A percentile compares a stretch with the other conserved stretches of the same genome.
phyloP scores from a whole-genome alignment of 2,797 vertebrate species.

The Lacerta viridis region DNA sequence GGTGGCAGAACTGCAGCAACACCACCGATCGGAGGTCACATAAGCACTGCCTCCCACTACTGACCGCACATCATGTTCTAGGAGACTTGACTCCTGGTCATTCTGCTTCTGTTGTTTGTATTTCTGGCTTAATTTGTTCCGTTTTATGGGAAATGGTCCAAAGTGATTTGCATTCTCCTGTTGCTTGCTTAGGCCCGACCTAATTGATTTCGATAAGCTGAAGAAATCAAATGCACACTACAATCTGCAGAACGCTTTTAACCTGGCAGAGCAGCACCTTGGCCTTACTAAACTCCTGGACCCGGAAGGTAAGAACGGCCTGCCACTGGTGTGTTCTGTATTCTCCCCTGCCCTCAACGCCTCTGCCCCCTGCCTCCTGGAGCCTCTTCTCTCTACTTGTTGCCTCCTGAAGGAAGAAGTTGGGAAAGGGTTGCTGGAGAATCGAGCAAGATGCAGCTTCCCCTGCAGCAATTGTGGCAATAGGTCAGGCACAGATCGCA shows the following conservation, averaged over 20 bases:
- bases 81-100: neutral
- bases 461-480: neutral
- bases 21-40: no score
- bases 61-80: neutral
- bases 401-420: neutral
- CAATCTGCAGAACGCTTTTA: constrained; percentile 98
- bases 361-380: constrained; percentile 21
- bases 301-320: constrained; percentile 87
- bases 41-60: no score
- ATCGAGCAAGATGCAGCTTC: constrained; percentile 16
- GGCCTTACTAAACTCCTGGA: constrained; percentile 95
- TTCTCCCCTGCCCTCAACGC: neutral
- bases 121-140: constrained; percentile 21
- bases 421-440: neutral
- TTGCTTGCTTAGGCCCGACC: constrained; percentile 86
- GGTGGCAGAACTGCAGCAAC: no score
- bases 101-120: neutral
- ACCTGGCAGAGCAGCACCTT: constrained; percentile 95
- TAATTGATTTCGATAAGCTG: constrained; percentile 97
- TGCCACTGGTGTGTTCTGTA: constrained; percentile 31
- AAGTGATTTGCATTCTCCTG: constrained; percentile 27
- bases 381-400: constrained; percentile 42
- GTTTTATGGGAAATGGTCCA: constrained; percentile 34
- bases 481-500: neutral
- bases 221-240: constrained; percentile 98